Evolutionary conservation across 2,797 vertebrate species (phyloP).

Genomic region (Pantherophis vulpinus): DNA sequence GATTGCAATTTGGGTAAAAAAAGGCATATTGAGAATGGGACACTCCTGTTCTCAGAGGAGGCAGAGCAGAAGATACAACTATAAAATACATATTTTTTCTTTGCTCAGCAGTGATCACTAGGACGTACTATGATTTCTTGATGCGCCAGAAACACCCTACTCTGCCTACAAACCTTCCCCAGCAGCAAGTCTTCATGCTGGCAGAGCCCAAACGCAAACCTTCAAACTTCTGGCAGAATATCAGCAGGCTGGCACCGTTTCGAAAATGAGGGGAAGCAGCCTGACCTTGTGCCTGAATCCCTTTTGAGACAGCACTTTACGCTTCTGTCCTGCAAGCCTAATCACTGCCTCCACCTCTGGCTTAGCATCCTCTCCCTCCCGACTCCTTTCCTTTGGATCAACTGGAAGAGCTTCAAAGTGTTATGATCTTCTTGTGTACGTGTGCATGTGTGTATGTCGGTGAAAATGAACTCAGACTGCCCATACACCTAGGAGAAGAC

Average conservation of each 20-base stretch:
- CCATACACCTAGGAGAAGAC: constrained; percentile 4
- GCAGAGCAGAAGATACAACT: background rate
- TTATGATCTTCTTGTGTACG: background rate
- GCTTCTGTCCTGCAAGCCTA: constrained; percentile 63
- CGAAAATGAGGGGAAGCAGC: constrained; percentile 79
- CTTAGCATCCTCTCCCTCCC: constrained; percentile 43
- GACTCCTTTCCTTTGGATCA: constrained; percentile 46
- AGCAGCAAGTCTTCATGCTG: constrained; percentile 93
- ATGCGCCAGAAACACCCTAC: constrained; percentile 89
- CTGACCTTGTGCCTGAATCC: constrained; percentile 65
- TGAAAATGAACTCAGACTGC: constrained; percentile 3
- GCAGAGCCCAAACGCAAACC: constrained; percentile 93
- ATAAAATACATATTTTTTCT: rapidly evolving
- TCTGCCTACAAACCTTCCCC: constrained; percentile 81
- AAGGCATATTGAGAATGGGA: background rate
- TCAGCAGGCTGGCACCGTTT: constrained; percentile 92
- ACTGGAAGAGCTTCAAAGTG: background rate
- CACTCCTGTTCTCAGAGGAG: background rate
- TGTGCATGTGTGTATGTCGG: background rate
- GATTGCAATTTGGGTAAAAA: background rate
- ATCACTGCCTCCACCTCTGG: constrained; percentile 52
- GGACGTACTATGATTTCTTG: constrained; percentile 90
- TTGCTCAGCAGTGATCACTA: constrained; percentile 75
- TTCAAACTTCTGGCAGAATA: constrained; percentile 97
- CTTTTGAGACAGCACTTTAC: constrained; percentile 82